A percentile compares a stretch with the other conserved stretches of the same genome.
These are phyloP conservation scores for Brenthis daphne DNA, from an alignment of 2,888 invertebrate genomes.

Conservation along the genomic window DNA sequence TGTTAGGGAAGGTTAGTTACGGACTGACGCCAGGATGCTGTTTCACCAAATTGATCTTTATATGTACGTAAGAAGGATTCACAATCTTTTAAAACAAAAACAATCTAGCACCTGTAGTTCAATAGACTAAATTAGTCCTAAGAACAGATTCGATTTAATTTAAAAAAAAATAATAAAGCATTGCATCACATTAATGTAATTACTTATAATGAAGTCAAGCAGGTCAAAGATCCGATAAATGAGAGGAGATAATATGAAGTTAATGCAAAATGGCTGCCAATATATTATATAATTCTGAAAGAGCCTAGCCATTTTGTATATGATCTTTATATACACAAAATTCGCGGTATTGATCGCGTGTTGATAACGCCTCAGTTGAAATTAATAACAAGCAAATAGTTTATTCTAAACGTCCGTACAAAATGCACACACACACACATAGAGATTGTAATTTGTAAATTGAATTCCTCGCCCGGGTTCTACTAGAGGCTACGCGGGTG, in stretches of 20 bases:
- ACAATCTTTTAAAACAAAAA: constrained; percentile 9
- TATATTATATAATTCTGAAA: constrained; percentile 35
- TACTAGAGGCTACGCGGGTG: constrained; percentile 38
- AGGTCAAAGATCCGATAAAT: constrained; percentile 15
- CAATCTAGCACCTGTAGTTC: constrained; percentile 1
- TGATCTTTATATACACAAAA: constrained; percentile 45
- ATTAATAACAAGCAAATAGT: constrained; percentile 66
- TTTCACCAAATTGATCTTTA: constrained; percentile 25
- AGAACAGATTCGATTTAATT: constrained; percentile 15
- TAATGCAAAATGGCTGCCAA: constrained; percentile 34
- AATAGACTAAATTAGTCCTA: constrained; percentile 9
- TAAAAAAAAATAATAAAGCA: background rate
- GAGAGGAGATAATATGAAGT: constrained; percentile 21
- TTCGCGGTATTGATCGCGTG: constrained; percentile 57
- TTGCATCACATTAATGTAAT: background rate
- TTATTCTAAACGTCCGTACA: constrained; percentile 60
- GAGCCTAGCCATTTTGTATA: constrained; percentile 37
- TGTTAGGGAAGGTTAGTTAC: constrained; percentile 39
- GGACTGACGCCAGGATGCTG: constrained; percentile 15
- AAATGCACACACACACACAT: constrained; percentile 51
- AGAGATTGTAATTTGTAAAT: constrained; percentile 48
- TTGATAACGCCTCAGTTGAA: constrained; percentile 57
- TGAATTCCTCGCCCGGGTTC: constrained; percentile 46
- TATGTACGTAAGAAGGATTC: constrained; percentile 6
- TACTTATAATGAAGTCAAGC: constrained; percentile 3